Conservation (phyloP, 2,113 vertebrate genomes). For the Vombatus ursinus region DNA sequence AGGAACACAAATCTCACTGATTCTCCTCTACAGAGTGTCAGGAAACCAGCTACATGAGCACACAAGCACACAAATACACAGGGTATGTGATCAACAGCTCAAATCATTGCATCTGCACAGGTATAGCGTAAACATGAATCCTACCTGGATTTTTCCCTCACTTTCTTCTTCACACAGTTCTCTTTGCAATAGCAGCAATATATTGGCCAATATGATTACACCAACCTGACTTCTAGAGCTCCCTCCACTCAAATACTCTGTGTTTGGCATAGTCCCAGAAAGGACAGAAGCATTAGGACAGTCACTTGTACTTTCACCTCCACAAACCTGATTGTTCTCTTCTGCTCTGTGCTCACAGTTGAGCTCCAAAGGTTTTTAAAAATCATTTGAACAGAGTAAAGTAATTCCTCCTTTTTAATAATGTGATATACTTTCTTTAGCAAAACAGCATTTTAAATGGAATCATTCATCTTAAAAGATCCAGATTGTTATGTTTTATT, state of each 20-base stretch:
- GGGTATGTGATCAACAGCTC: not conserved
- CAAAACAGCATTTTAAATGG: not conserved
- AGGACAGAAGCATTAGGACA: not conserved
- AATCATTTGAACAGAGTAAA: not conserved
- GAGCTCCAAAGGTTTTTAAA: not conserved
- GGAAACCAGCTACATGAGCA: not conserved
- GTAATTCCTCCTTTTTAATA: not conserved
- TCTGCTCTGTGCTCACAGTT: not conserved
- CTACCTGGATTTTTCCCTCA: not conserved
- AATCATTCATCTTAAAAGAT: not conserved
- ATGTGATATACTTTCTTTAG: not conserved
- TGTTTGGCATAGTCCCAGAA: not conserved
- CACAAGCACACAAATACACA: not conserved
- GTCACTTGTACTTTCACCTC: not conserved
- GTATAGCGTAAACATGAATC: not conserved
- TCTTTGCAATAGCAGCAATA: not conserved
- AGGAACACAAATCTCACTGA: not conserved
- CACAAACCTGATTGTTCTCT: not conserved
- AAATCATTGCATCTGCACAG: not conserved
- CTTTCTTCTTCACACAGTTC: not conserved
- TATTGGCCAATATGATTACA: not conserved
- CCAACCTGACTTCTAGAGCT: not conserved
- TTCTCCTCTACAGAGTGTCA: not conserved
- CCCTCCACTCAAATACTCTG: not conserved
- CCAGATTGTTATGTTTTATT: conserved; percentile 1